These are phyloP conservation scores for Xylota sylvarum DNA, from an alignment of 2,888 invertebrate species.

Conservation along the genomic window DNA sequence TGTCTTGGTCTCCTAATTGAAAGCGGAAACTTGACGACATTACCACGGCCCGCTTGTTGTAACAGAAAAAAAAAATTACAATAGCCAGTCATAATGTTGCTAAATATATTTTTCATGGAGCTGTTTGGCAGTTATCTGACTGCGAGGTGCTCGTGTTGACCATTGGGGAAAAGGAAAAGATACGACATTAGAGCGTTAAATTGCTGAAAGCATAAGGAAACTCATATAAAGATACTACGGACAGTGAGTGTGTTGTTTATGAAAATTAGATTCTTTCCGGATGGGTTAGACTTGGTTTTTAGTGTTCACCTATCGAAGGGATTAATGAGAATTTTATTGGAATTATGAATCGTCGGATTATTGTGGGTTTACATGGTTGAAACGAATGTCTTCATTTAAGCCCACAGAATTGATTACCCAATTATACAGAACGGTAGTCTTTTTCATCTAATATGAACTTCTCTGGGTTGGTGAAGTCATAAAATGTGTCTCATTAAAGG, in stretches of 20 bases:
- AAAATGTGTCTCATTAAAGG: not conserved
- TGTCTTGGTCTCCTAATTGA: conserved; percentile 35
- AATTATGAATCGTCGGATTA: not conserved
- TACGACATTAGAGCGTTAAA: conserved; percentile 21
- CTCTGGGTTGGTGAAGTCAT: not conserved
- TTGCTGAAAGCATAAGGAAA: conserved; percentile 2
- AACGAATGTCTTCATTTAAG: not conserved
- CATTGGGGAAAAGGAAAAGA: conserved; percentile 7
- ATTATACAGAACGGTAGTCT: not conserved
- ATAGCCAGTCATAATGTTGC: conserved; percentile 28
- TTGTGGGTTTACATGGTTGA: not conserved
- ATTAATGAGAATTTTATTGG: not conserved
- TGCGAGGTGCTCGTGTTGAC: conserved; percentile 13
- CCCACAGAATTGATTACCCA: not conserved
- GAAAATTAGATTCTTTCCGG: not conserved
- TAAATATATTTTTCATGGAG: conserved; percentile 49
- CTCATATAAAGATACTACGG: not conserved
- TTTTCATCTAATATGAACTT: not conserved
- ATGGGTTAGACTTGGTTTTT: not conserved
- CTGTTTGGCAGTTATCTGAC: conserved; percentile 4
- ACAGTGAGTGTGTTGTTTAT: conserved; percentile 10
- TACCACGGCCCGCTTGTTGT: not conserved
- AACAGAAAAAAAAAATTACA: not conserved
- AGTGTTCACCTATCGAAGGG: not conserved
- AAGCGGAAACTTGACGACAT: conserved; percentile 49